Conservation (phyloP, 2,888 invertebrate species). For the Drosophila mercatorum region DNA sequence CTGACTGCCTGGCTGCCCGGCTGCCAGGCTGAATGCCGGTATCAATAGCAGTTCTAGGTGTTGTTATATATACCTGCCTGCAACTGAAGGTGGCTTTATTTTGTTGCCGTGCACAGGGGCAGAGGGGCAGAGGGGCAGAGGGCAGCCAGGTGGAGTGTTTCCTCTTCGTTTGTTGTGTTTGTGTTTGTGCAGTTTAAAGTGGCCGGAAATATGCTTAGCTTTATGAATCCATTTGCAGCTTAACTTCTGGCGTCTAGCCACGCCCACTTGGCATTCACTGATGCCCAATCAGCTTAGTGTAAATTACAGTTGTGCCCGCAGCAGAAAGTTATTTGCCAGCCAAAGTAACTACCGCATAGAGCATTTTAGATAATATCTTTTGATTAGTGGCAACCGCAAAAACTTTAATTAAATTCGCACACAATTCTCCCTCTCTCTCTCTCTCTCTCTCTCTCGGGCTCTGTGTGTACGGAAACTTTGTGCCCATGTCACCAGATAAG, state of each 20-base stretch:
- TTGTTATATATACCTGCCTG: slow-evolving; percentile 2
- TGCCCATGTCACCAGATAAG: slow-evolving; percentile 77
- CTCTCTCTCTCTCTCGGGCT: not conserved
- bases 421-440: slow-evolving; percentile 50
- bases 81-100: slow-evolving; percentile 7
- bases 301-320: slow-evolving; percentile 50
- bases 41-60: slow-evolving; percentile 42
- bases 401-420: slow-evolving; percentile 80
- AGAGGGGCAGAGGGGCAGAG: not conserved
- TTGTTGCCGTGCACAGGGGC: slow-evolving; percentile 1
- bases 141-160: slow-evolving; percentile 22
- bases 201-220: slow-evolving; percentile 73
- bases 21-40: slow-evolving; percentile 20
- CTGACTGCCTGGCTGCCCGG: slow-evolving; percentile 7
- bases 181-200: slow-evolving; percentile 62
- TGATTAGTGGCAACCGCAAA: slow-evolving; percentile 80
- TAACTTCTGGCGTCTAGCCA: slow-evolving; percentile 23
- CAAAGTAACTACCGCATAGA: slow-evolving; percentile 52
- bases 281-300: slow-evolving; percentile 49
- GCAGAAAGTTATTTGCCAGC: slow-evolving; percentile 52
- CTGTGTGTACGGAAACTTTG: slow-evolving; percentile 58
- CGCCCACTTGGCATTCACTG: slow-evolving; percentile 22
- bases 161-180: slow-evolving; percentile 28
- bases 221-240: slow-evolving; percentile 54
- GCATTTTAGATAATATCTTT: slow-evolving; percentile 77